phyloP scores from a whole-genome alignment of 2,113 vertebrate genomes.

The Rhipidura dahli region DNA sequence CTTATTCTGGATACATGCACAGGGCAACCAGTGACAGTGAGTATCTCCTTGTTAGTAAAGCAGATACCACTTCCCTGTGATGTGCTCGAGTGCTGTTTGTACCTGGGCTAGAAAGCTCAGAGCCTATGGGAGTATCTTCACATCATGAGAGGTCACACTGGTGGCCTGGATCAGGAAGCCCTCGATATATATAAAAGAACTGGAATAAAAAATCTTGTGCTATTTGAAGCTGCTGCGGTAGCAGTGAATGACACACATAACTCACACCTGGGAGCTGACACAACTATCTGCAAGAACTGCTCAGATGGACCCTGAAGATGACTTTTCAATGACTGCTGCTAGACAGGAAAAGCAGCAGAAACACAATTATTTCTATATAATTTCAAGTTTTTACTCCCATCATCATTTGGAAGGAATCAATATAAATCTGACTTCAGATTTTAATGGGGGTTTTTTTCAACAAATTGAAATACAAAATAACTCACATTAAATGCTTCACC shows the following conservation, averaged over 20 bases:
- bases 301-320: neutral
- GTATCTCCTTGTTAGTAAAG: neutral
- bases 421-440: neutral
- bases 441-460: neutral
- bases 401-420: neutral
- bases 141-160: neutral
- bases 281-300: neutral
- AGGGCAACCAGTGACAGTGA: neutral
- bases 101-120: neutral
- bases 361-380: neutral
- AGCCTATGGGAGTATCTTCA: neutral
- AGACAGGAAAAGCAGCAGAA: neutral
- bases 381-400: neutral
- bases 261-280: neutral
- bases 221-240: neutral
- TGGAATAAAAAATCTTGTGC: neutral
- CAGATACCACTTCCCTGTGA: neutral
- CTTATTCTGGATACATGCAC: neutral
- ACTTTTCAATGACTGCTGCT: neutral
- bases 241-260: neutral
- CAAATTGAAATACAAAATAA: neutral
- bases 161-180: neutral
- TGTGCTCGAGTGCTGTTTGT: neutral
- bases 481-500: conserved; percentile 73
- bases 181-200: neutral